Base-by-base conservation (phyloP, 2,888 invertebrate genomes). In the Liodrosophila aerea region DNA sequence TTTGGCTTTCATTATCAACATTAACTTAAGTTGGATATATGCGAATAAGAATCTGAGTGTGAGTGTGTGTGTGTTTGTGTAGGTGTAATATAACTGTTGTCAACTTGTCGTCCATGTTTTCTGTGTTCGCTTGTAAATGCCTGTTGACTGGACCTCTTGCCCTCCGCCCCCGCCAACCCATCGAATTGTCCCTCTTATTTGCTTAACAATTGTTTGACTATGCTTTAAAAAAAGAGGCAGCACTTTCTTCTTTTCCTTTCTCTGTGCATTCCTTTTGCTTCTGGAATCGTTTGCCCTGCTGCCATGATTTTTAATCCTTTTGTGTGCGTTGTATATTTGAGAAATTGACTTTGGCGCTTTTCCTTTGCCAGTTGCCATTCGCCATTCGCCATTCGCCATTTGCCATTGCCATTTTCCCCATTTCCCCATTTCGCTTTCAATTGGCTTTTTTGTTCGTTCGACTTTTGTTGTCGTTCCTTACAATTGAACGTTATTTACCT, bases 1-100 rank as follows among this genome's bases (percentile, higher is more conserved):
- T n/a, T n/a, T n/a, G n/a, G n/a, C n/a, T 64, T 73, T 70, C 73
- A 64, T 73, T 80, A 83, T 73, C 70, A 74, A 65, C 83, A 76
- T 76, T 77, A 76, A 73, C 58, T 74, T 61, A 69, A 77, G 82
- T 60, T n/a, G n/a, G 62, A 54, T 72, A 46, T 60, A 33, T 39
- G 30, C 12, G 30, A 33, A 43, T n/a, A 47, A 8, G 18, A 16
- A 11, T 27, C 7, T 27, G 22, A 18, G 9, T 15, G 8, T 11
- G 31, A 16, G 9, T 47, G 31, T 7, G n/a, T 16, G 16, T 39
- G 34, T 40, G 46, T 52, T 4, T 1, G 22, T 36, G 29, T 33
- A 13, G 39, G 36, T 33, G 3, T 41, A 27, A 15, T 44, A 36
- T 13, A 36, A 30, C 49, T 46, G 41, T 63, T 66, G 40, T 66